phyloP scores from a whole-genome alignment of 1,140 invertebrate species.

The Gonioctena quinquepunctata region DNA sequence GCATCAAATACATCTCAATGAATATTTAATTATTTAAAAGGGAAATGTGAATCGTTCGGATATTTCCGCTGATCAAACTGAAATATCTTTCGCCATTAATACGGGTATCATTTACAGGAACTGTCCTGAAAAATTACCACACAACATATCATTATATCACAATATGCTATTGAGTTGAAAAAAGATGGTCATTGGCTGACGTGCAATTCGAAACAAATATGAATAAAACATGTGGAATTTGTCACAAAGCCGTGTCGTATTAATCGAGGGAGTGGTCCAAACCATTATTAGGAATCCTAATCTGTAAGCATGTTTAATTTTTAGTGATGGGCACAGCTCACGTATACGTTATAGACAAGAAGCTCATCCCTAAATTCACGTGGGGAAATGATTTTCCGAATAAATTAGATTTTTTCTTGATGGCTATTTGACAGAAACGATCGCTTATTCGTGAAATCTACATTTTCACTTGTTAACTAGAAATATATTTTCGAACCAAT shows the following conservation, averaged over 20 bases:
- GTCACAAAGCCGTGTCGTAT: slow-evolving; percentile 32
- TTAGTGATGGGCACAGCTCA: slow-evolving; percentile 27
- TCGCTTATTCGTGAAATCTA: no score
- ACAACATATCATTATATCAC: not conserved
- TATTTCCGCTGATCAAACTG: slow-evolving; percentile 18
- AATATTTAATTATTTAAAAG: no score
- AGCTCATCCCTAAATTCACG: not conserved
- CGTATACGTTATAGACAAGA: not conserved
- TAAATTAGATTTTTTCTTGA: no score
- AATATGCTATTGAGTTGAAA: not conserved
- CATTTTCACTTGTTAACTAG: no score
- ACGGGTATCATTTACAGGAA: slow-evolving; percentile 27
- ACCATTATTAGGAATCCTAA: slow-evolving; percentile 32
- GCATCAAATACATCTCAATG: no score
- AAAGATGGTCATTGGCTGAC: not conserved
- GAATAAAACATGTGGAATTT: slow-evolving; percentile 37
- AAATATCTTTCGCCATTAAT: slow-evolving; percentile 34
- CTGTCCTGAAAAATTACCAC: not conserved
- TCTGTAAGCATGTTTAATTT: slow-evolving; percentile 36
- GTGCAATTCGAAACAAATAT: slow-evolving; percentile 12
- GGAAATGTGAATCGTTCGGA: slow-evolving; percentile 16
- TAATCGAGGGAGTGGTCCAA: slow-evolving; percentile 31
- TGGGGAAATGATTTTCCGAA: not conserved
- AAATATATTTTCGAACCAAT: no score
- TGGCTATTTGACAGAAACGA: no score